Base-by-base conservation (phyloP, 2,113 vertebrate genomes). In the Oncorhynchus keta region DNA sequence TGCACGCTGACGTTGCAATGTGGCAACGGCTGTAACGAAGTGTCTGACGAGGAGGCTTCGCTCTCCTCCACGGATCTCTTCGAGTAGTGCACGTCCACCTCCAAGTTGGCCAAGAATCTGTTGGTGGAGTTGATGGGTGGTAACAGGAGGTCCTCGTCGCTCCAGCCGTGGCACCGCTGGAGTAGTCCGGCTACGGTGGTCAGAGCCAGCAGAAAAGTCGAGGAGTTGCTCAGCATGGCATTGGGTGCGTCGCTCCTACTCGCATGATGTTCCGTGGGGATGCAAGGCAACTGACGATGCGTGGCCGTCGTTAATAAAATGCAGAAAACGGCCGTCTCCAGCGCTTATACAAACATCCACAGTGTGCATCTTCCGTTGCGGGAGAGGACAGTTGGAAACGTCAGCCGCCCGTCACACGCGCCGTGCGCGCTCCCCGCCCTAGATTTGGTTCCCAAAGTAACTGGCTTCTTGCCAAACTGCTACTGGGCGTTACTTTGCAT, bases 1-100 rank as follows among this genome's bases (percentile, higher is more conserved):
- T 97, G 96, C 83, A 98, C 97, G 93, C 95, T 98, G 92, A 99
- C 96, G 86, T 99, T 98, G 93, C 97, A 99, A 84, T 93, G 93
- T 78, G 85, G 89, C 85, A 92, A 85, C 0, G 78, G 87, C 84
- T 92, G 93, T 68, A 87, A 81, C 26, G 82, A 70, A 76, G 86
- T 84, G 86, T 86, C 83, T 76, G 88, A 55, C 79, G 90, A 79
- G 67, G 86, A 90, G 77, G 92, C 88, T 68, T 94, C 93, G 82
- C 89, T 92, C 76, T 92, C 94, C 73, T 93, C 93, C 87, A 88
- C 92, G 1, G 93, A 94, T 39, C 92, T 85, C 85, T 93, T 93
- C 80, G 92, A 90, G 87, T 93, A 92, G 80, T 89, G 91, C 86
- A 95, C 90, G 81, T 95, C 95, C 91, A 94, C 93, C 82, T 95